Base-by-base conservation (phyloP, 2,797 vertebrate species). In the Dermochelys coriacea region DNA sequence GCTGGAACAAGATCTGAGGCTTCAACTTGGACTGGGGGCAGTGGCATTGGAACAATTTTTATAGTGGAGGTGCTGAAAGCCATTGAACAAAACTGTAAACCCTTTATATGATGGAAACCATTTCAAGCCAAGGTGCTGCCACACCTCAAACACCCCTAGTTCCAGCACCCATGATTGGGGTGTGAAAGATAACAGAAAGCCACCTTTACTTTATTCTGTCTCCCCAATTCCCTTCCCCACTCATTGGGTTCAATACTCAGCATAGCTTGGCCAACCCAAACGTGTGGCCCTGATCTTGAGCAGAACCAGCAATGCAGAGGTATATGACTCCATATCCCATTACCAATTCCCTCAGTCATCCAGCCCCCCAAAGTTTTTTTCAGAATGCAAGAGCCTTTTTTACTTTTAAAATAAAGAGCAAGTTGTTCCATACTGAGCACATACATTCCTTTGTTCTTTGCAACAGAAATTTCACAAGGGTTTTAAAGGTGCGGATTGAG, bases 401-500 rank as follows among this genome's bases (percentile, higher is more conserved):
- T 31, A 79, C 7, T 80, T 84, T 91, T 57, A 31, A 89, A 86
- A 82, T 80, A 82, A 82, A 59, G 84, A 83, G 31, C 81, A 64
- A 81, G 61, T 19, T 91, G 23, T 77, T 94, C 5, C 29, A 92
- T 87, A 88, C 11, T 5, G 12, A 61, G 15, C 3, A 45, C 2
- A 25, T 77, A 80, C 10, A 82, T 91, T 92, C 23, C 16, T 82
- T 87, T 84, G 41, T 83, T 31, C 47, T 61, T 80, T 91, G n/a
- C 78, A 96, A 45, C 61, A 16, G 68, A 47, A 78, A 21, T 57
- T 95, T 94, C 91, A 91, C 31, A 91, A 87, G 68, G 29, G 31
- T 12, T 3, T 79, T 90, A 85, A 86, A 93, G 54, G 45, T 82
- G n/a, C 49, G 88, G n/a, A 75, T 21, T 91, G 59, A 91, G 27